phyloP scores from a whole-genome alignment of 1,140 invertebrate species.

The Choristoneura fumiferana region DNA sequence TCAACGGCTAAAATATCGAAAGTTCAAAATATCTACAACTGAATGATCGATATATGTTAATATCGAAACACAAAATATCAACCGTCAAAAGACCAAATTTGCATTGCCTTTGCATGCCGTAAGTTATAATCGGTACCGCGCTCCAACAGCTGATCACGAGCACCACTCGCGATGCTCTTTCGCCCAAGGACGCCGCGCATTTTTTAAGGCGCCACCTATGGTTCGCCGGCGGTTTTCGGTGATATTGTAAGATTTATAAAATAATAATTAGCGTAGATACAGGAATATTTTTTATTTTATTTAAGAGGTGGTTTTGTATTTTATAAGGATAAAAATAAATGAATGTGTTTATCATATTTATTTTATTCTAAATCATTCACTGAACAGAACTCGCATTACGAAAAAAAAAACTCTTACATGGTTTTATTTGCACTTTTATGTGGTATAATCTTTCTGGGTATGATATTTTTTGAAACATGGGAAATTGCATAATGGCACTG shows the following conservation, averaged over 20 bases:
- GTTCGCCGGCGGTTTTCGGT: too few relatives aligned
- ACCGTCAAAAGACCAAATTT: too few relatives aligned
- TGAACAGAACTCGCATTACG: not conserved
- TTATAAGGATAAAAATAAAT: constrained; percentile 15
- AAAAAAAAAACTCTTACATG: constrained; percentile 20
- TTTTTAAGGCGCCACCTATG: too few relatives aligned
- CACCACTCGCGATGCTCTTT: not conserved
- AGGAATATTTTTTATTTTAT: constrained; percentile 11
- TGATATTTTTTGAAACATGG: constrained; percentile 18
- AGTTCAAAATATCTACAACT: too few relatives aligned
- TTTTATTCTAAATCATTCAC: not conserved
- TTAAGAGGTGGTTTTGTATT: not conserved
- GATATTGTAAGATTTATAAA: constrained; percentile 12
- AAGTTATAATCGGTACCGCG: not conserved
- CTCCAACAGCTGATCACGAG: not conserved
- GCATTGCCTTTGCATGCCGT: not conserved
- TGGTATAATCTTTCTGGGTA: constrained; percentile 16
- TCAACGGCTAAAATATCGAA: too few relatives aligned
- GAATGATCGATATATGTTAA: too few relatives aligned
- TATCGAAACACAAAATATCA: too few relatives aligned
- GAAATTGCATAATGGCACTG: constrained; percentile 7
- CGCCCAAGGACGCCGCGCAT: constrained; percentile 1
- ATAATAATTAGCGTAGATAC: not conserved
- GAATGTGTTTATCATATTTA: constrained; percentile 6
- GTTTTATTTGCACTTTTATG: constrained; percentile 4